Base-by-base conservation (phyloP, 2,888 invertebrate genomes). In the Calameuta filiformis region DNA sequence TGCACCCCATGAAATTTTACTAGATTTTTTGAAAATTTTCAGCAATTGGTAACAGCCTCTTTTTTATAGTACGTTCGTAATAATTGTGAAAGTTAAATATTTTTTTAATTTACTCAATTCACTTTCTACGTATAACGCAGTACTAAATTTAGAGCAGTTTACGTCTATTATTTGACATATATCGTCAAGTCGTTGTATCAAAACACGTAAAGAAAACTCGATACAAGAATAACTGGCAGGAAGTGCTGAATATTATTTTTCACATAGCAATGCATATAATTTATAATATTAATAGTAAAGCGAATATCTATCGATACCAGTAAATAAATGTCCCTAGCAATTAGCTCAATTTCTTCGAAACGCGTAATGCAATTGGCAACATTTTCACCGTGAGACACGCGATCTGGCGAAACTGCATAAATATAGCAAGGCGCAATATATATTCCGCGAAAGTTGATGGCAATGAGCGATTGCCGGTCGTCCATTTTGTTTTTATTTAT, bases 241-340 rank as follows among this genome's bases (percentile, higher is more conserved):
- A 56, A 56, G 6, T 56, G 9, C 9, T 56, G 23, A 6, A 56
- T 56, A 23, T 15, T 56, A 56, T 56, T 56, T 56, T 56, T 6
- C 56, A 6, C 9, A 23, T 6, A 15, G 3, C 0, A 37, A 40
- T 15, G 40, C 4, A 40, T 23, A 23, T 56, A 56, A 56, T 23
- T 23, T 23, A 23, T 9, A 23, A 23, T 56, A 56, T 56, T 56
- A 56, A 56, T 56, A 56, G 23, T 23, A 9, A 2, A 23, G 23
- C 56, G 56, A 23, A 23, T 56, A 80, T 84, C 2, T 31, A 34
- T 83, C 84, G 83, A 83, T 83, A 83, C 79, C 75, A 75, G 73
- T 79, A 80, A 81, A 84, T 85, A 84, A 86, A 84, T 74, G 79
- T 76, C 79, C 73, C 77, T 76, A 71, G 81, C 85, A 85, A 86